phyloP scores from a whole-genome alignment of 2,113 vertebrate species.

The Tretioscincus oriximinensis region DNA sequence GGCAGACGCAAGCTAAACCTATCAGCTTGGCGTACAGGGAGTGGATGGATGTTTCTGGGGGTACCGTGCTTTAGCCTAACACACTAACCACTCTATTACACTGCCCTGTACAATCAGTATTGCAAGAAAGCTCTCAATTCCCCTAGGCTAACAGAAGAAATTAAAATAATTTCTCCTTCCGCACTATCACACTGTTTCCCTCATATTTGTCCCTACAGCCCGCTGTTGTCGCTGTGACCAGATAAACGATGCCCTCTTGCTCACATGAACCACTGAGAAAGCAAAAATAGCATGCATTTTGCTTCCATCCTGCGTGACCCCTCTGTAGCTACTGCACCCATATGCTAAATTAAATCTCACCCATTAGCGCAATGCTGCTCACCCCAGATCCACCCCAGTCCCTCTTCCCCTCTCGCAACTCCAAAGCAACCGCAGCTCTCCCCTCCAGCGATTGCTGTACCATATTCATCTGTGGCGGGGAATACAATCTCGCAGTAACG shows the following conservation, averaged over 20 bases:
- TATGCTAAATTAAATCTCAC: slow-evolving; percentile 12
- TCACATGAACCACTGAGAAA: background rate
- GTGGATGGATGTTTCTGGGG: background rate
- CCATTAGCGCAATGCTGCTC: background rate
- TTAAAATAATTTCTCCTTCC: background rate
- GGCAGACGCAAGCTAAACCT: background rate
- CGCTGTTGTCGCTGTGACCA: background rate
- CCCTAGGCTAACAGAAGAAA: background rate
- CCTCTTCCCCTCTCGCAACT: background rate
- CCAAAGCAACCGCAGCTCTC: background rate
- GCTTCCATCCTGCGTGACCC: background rate
- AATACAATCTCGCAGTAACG: slow-evolving; percentile 7
- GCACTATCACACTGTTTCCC: background rate
- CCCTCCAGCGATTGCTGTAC: background rate
- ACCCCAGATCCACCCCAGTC: background rate
- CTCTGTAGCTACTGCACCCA: background rate
- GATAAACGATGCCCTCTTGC: background rate
- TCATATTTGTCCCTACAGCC: background rate
- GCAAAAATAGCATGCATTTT: background rate
- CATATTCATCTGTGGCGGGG: slow-evolving; percentile 15
- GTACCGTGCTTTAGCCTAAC: background rate
- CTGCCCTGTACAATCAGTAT: background rate
- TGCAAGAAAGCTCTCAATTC: background rate
- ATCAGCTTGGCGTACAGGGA: background rate
- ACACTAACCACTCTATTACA: background rate